These are phyloP conservation scores for Lycodopsis pacificus DNA, from an alignment of 2,797 vertebrate genomes.

Conservation along the genomic window DNA sequence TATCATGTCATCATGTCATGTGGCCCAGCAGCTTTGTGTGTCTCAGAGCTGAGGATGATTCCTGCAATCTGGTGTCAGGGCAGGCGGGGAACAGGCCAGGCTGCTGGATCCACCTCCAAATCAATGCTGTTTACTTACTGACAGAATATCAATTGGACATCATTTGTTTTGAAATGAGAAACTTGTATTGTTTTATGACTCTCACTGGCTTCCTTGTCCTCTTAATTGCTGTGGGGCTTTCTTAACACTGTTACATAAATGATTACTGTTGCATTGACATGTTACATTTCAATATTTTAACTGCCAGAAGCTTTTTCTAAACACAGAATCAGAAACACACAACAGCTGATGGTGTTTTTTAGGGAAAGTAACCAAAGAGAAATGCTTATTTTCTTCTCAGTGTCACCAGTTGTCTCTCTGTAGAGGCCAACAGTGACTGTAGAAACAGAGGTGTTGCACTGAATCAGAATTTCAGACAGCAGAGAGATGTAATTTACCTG, in stretches of 20 bases:
- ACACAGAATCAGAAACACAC: conserved; percentile 7
- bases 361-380: conserved; percentile 10
- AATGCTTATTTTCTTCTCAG: conserved; percentile 3
- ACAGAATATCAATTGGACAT: conserved; percentile 14
- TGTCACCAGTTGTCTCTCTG: background rate
- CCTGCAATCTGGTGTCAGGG: conserved; percentile 52
- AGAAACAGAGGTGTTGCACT: conserved; percentile 17
- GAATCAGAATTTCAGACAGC: conserved; percentile 28
- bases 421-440: background rate
- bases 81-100: conserved; percentile 34
- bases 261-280: background rate
- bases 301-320: conserved; percentile 4
- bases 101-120: conserved; percentile 12
- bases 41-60: conserved; percentile 43
- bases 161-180: background rate
- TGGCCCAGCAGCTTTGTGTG: conserved; percentile 44
- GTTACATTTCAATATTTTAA: background rate
- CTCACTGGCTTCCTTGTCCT: conserved; percentile 1
- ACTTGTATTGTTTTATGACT: conserved; percentile 7
- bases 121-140: conserved; percentile 2
- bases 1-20: conserved; percentile 65
- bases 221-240: background rate
- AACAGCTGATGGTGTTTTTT: conserved; percentile 2
- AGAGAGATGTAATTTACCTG: conserved; percentile 83
- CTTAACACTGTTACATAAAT: background rate